These are phyloP conservation scores for Scortum barcoo DNA, from an alignment of 2,113 vertebrate genomes.

Conservation along the genomic window DNA sequence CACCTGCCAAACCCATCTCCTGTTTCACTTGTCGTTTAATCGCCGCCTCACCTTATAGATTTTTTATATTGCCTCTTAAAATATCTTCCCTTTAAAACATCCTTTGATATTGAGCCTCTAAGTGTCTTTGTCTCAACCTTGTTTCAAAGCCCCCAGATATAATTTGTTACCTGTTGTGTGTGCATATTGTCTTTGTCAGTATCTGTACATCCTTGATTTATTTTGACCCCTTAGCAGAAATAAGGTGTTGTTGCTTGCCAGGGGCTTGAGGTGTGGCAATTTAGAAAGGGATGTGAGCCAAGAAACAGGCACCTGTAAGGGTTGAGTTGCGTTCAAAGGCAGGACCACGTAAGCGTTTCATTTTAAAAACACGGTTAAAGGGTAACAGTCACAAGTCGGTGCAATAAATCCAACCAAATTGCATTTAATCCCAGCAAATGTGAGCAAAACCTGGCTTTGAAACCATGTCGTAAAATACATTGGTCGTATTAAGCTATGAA, in stretches of 20 bases:
- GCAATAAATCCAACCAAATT: constrained; percentile 2
- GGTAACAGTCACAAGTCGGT: background rate
- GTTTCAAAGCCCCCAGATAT: constrained; percentile 38
- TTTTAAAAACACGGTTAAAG: background rate
- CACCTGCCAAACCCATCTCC: constrained; percentile 57
- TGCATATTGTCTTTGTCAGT: constrained; percentile 68
- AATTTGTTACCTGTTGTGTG: constrained; percentile 62
- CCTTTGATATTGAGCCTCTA: constrained; percentile 52
- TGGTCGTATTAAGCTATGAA: background rate
- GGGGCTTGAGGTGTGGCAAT: constrained; percentile 10
- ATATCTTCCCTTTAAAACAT: constrained; percentile 36
- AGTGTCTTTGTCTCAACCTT: constrained; percentile 76
- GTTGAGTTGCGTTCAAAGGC: constrained; percentile 26
- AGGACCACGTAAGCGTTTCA: background rate
- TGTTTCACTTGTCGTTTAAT: constrained; percentile 43
- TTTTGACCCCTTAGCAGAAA: constrained; percentile 59
- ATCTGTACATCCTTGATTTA: constrained; percentile 62
- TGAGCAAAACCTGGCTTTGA: constrained; percentile 10
- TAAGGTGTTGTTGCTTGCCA: constrained; percentile 39
- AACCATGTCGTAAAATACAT: background rate
- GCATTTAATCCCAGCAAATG: constrained; percentile 5
- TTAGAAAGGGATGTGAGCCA: constrained; percentile 36
- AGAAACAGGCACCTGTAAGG: constrained; percentile 40
- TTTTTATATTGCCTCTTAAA: constrained; percentile 50
- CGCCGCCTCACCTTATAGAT: constrained; percentile 49